phyloP scores from a whole-genome alignment of 1,140 invertebrate species.

The Caenorhabditis latens region DNA sequence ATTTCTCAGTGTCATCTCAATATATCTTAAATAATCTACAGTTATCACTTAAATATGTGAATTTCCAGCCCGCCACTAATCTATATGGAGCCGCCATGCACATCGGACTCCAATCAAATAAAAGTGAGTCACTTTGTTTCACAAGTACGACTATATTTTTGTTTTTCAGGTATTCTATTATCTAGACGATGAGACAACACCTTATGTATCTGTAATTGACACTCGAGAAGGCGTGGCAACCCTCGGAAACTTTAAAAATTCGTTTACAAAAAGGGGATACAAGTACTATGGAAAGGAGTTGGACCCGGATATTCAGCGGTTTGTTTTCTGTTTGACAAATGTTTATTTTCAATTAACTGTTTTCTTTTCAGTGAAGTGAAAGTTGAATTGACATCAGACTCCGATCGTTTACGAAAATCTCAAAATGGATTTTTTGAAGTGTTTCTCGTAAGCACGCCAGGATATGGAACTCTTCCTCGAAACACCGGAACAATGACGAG shows the following conservation, averaged over 20 bases:
- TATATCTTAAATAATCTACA: neutral
- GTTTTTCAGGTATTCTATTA: constrained; percentile 64
- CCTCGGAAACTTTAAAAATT: constrained; percentile 64
- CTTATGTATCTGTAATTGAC: constrained; percentile 57
- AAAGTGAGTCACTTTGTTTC: constrained; percentile 21
- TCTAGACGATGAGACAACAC: constrained; percentile 64
- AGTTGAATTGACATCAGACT: constrained; percentile 67
- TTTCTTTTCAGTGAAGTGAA: constrained; percentile 70
- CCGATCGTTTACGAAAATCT: constrained; percentile 59
- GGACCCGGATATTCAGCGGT: constrained; percentile 62
- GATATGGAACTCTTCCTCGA: constrained; percentile 45
- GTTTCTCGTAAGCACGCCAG: constrained; percentile 65
- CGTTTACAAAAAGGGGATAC: constrained; percentile 59
- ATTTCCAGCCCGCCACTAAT: constrained; percentile 2
- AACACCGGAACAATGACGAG: constrained; percentile 62
- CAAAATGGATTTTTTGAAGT: constrained; percentile 65
- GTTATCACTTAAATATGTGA: neutral
- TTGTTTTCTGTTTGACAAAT: neutral
- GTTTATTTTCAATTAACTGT: neutral
- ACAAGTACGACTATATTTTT: neutral
- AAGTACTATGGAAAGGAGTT: constrained; percentile 64
- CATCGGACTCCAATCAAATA: constrained; percentile 25
- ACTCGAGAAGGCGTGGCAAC: constrained; percentile 43
- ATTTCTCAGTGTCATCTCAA: neutral
- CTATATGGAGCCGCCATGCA: constrained; percentile 34